Evolutionary conservation across 2,888 invertebrate genomes (phyloP), one percentile per base, ranked within the genome.

Genomic region (Macrostomum cliftonense): DNA sequence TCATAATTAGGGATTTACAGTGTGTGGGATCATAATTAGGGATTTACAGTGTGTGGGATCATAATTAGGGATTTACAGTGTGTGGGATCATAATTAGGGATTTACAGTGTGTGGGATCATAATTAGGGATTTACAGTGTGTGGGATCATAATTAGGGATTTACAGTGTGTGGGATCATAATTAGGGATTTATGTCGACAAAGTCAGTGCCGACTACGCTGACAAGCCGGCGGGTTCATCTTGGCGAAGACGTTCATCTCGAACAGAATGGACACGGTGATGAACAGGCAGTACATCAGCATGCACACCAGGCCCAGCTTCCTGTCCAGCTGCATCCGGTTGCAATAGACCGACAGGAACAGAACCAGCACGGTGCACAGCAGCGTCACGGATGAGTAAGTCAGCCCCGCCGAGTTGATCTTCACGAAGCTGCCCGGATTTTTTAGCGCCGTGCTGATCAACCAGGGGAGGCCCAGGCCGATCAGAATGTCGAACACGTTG

Each of bases 201-300:
- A 40, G 9, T 40, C 40, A 40, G 9, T 40, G 17, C 16, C 16
- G 16, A 40, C 19, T 50, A 4, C 48, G 2, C 45, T 50, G 51
- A 52, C 87, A 87, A 53, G 84, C 82, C 58, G 84, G 85, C 59
- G 82, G 75, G 73, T 86, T 87, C 60, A 87, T 83, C 61, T 79
- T 79, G 75, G 85, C 86, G 78, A 88, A 87, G 56, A 85, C 83
- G 55, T 82, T 80, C 65, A 81, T 75, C 69, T 87, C 87, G 47
- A 82, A 77, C 20, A 84, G 71, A 53, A 84, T 78, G 4, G 86
- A 82, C 47, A 84, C 74, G 0, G 78, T 75, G 4, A 86, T 78
- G 59, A 83, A 83, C 4, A 78, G 61, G 0, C 72, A 56, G 61
- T 88, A 88, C 11, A 82, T 73, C 0, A 72, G 38, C 1, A 80